Evolutionary conservation across 2,888 invertebrate genomes (phyloP).

Genomic region (Thysanoteuthis rhombus): DNA sequence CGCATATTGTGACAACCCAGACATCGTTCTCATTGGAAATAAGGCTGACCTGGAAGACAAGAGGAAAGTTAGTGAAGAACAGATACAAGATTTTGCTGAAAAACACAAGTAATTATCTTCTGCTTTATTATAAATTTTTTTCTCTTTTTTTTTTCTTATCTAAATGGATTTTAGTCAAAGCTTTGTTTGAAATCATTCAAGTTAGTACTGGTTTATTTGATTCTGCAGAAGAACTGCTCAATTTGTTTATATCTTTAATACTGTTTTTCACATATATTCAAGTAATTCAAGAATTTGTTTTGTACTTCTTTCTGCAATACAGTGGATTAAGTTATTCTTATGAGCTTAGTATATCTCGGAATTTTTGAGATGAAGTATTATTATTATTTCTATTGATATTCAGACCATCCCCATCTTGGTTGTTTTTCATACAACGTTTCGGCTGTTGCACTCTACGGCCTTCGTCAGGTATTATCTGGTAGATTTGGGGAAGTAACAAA

Average conservation of each 20-base stretch:
- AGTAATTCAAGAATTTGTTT: no score
- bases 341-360: no score
- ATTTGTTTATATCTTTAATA: not conserved
- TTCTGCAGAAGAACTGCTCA: not conserved
- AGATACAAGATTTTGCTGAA: constrained; percentile 80
- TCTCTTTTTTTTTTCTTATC: not conserved
- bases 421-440: no score
- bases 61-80: constrained; percentile 73
- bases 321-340: no score
- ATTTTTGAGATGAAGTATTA: no score
- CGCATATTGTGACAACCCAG: constrained; percentile 88
- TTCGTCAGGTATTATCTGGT: no score
- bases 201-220: not conserved
- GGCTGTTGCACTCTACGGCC: no score
- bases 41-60: constrained; percentile 90
- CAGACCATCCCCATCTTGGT: no score
- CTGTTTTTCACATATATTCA: not conserved
- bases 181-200: not conserved
- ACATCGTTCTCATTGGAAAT: constrained; percentile 94
- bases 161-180: not conserved
- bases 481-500: no score
- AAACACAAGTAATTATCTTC: constrained; percentile 77
- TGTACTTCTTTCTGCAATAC: no score
- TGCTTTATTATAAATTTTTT: not conserved
- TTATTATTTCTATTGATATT: no score